These are phyloP conservation scores for Pantelozetes paolii DNA, from an alignment of 2,888 invertebrate species.

Conservation along the genomic window DNA sequence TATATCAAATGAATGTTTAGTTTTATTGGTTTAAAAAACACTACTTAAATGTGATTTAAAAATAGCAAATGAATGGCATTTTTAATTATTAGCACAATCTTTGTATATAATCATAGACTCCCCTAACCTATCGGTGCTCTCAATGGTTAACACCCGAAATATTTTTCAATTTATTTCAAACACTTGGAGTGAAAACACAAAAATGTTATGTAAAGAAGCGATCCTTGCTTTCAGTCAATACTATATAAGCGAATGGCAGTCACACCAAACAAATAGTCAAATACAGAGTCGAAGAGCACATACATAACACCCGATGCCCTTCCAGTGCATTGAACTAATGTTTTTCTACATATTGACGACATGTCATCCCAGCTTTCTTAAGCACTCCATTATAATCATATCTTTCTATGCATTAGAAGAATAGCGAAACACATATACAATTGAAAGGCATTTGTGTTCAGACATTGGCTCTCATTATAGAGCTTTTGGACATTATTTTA, in stretches of 20 bases:
- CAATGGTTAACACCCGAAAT: constrained; percentile 6
- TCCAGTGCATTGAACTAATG: constrained; percentile 30
- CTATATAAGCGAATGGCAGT: neutral
- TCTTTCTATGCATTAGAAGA: neutral
- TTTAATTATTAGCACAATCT: constrained; percentile 9
- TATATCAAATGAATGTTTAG: neutral
- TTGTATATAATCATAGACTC: neutral
- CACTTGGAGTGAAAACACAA: too few relatives aligned
- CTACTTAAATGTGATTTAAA: neutral
- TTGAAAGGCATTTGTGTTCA: neutral
- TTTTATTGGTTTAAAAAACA: neutral
- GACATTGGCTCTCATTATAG: neutral
- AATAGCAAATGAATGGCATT: neutral
- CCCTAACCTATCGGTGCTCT: neutral
- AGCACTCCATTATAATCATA: constrained; percentile 4
- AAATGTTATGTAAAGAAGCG: neutral
- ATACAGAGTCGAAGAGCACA: neutral
- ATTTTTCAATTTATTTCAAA: too few relatives aligned
- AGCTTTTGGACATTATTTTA: neutral
- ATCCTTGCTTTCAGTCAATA: neutral
- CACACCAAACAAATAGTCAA: constrained; percentile 29
- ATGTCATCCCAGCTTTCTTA: constrained; percentile 21
- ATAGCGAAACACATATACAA: constrained; percentile 1
- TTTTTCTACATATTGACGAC: constrained; percentile 11
- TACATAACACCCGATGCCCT: neutral